phyloP scores from a whole-genome alignment of 53 echinoderm and acorn worm species.

The Patiria pectinifera region DNA sequence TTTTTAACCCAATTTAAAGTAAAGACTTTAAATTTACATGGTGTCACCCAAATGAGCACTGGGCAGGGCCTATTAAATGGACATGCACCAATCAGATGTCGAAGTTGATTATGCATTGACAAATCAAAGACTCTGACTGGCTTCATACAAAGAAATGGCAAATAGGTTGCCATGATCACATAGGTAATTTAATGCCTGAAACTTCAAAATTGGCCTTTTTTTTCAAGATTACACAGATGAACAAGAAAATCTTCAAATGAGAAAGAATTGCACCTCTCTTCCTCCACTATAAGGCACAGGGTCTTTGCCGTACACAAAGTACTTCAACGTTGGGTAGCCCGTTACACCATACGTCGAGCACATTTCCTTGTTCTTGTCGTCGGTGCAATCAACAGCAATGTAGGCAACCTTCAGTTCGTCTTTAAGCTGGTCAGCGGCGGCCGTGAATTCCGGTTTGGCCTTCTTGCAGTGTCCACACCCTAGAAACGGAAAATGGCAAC shows the following conservation, averaged over 20 bases:
- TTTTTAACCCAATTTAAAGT: too few relatives aligned
- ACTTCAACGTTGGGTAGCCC: conserved; percentile 92
- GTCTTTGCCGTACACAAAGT: conserved; percentile 92
- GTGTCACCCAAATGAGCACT: too few relatives aligned
- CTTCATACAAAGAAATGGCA: too few relatives aligned
- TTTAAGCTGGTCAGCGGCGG: conserved; percentile 86
- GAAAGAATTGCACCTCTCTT: conserved; percentile 67
- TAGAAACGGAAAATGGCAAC: background rate
- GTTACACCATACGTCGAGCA: conserved; percentile 77
- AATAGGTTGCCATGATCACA: too few relatives aligned
- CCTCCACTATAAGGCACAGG: conserved; percentile 76
- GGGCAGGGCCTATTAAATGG: too few relatives aligned
- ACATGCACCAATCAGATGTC: too few relatives aligned
- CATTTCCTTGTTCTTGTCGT: conserved; percentile 70
- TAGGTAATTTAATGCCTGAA: too few relatives aligned
- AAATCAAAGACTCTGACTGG: too few relatives aligned
- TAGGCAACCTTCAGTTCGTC: conserved; percentile 87
- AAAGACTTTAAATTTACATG: too few relatives aligned
- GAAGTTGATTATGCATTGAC: too few relatives aligned
- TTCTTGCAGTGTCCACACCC: conserved; percentile 99
- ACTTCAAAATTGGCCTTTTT: too few relatives aligned
- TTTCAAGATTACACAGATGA: too few relatives aligned
- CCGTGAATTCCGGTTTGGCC: conserved; percentile 88
- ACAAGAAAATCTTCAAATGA: background rate
- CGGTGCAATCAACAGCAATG: conserved; percentile 91